phyloP scores from a whole-genome alignment of 2,797 vertebrate species.

The Rhinophrynus dorsalis region DNA sequence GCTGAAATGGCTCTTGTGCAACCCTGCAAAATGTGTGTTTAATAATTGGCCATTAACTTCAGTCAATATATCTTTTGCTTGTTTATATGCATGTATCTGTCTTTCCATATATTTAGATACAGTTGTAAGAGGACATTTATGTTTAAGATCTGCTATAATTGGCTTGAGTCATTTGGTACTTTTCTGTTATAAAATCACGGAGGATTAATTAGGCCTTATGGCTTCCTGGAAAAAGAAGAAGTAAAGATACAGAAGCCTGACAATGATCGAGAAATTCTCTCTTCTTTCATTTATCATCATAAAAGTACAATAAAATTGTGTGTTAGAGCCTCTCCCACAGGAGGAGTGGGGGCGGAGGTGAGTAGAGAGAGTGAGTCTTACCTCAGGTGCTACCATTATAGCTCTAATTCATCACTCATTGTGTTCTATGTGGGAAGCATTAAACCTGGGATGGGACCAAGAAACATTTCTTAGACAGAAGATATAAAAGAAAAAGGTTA shows the following conservation, averaged over 20 bases:
- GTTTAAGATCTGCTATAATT: constrained; percentile 44
- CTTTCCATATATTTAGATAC: constrained; percentile 27
- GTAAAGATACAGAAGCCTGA: constrained; percentile 36
- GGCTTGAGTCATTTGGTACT: constrained; percentile 38
- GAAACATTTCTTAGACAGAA: neutral
- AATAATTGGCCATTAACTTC: too few relatives aligned
- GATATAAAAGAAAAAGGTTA: neutral
- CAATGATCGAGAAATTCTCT: constrained; percentile 36
- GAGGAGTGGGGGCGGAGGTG: neutral
- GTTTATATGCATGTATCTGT: constrained; percentile 20
- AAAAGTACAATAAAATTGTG: constrained; percentile 45
- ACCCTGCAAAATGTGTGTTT: too few relatives aligned
- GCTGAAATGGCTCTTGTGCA: too few relatives aligned
- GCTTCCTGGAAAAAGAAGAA: constrained; percentile 37
- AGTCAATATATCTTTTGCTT: constrained; percentile 20
- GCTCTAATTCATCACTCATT: constrained; percentile 31
- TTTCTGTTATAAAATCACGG: constrained; percentile 42
- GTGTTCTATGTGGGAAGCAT: constrained; percentile 8
- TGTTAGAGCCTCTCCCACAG: constrained; percentile 30
- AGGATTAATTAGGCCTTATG: constrained; percentile 47
- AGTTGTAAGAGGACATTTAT: constrained; percentile 42
- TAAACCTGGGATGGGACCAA: neutral
- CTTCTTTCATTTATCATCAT: constrained; percentile 44
- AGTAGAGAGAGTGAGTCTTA: neutral
- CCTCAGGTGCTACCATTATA: constrained; percentile 15